Evolutionary conservation across 2,888 invertebrate species (phyloP), one percentile per base, ranked within the genome.

Genomic region (Cryptosula pallasiana): DNA sequence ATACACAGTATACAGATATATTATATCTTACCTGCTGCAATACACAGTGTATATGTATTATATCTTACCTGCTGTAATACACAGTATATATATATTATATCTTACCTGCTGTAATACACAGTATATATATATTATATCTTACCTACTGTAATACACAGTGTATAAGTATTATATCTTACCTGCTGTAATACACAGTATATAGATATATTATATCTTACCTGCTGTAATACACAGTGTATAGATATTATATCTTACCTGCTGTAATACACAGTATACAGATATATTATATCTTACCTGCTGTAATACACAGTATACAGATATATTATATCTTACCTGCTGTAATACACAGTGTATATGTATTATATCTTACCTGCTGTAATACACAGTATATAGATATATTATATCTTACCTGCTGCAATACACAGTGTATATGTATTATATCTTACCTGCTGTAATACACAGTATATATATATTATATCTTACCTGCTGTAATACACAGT

Each of bases 161-260:
- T 25, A 57, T 57, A n/a, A n/a, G n/a, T n/a, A n/a, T n/a, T n/a
- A n/a, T n/a, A n/a, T 82, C 35, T 81, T 84, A 71, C 84, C 81
- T 71, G 84, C 86, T 86, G 76, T 3, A 74, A 75, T 29, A 55
- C 45, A 20, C 71, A 36, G 25, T 16, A 57, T 25, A 57, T 57
- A n/a, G n/a, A n/a, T n/a, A n/a, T n/a, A n/a, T n/a, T n/a, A n/a
- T n/a, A n/a, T 82, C 35, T 81, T 84, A 71, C 84, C 81, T 71
- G 84, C 86, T 86, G 76, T 3, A 74, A 75, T 29, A 55, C 45
- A 20, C 71, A 36, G 25, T 16, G n/a, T 25, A 57, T 57, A n/a
- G n/a, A n/a, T n/a, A n/a, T n/a, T n/a, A n/a, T n/a, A n/a, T 82
- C 35, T 81, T 84, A 71, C 84, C 81, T 71, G 84, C 86, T 86